phyloP scores from a whole-genome alignment of 2,888 invertebrate genomes.

The Nephrotoma guestfalica region DNA sequence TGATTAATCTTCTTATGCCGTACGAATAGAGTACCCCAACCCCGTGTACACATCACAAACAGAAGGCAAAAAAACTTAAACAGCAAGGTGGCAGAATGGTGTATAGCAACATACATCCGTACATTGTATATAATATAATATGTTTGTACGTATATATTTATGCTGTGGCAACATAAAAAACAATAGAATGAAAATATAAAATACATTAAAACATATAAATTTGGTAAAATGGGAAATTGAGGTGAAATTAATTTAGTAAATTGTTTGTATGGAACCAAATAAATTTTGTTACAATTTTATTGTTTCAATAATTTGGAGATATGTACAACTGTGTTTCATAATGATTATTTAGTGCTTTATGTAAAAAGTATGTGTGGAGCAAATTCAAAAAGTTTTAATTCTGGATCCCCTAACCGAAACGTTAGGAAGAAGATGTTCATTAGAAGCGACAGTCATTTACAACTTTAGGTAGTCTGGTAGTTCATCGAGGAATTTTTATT shows the following conservation, averaged over 20 bases:
- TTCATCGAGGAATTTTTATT: no score
- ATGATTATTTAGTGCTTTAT: no score
- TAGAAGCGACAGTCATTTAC: no score
- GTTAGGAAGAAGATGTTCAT: no score
- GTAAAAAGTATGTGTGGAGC: no score
- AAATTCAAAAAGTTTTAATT: no score
- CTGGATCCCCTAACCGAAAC: no score
- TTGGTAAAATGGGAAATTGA: not conserved
- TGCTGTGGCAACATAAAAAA: not conserved
- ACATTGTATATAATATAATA: not conserved
- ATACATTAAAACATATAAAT: not conserved
- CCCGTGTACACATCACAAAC: not conserved
- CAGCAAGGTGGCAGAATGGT: not conserved
- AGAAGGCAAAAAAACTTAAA: not conserved
- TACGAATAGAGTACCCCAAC: not conserved
- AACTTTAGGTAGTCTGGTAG: no score
- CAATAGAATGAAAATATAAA: not conserved
- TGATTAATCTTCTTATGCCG: not conserved
- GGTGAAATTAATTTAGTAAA: not conserved
- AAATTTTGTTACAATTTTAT: not conserved
- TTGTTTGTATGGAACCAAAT: not conserved
- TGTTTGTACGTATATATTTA: not conserved
- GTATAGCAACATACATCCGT: not conserved
- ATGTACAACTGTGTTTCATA: not conserved
- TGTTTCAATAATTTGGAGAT: not conserved